Conservation (phyloP, 2,113 vertebrate species). For the Halichoerus grypus region DNA sequence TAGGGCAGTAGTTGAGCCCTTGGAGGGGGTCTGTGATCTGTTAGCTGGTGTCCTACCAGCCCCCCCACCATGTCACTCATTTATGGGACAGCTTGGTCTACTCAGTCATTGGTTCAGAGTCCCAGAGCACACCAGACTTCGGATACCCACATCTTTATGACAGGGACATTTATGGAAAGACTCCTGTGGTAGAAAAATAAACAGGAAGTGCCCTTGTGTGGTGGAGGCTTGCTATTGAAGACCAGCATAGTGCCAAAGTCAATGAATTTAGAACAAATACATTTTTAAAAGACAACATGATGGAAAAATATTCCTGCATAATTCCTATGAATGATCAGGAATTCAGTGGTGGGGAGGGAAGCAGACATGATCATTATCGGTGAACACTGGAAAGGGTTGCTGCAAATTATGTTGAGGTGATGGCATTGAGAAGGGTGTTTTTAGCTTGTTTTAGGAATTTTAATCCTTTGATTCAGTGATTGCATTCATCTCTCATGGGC, state of each 20-base stretch:
- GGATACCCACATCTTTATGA: not conserved
- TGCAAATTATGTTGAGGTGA: not conserved
- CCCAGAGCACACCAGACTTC: fast-evolving
- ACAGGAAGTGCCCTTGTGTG: not conserved
- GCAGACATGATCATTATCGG: fast-evolving
- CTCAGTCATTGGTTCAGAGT: not conserved
- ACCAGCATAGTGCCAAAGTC: not conserved
- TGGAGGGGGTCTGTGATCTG: not conserved
- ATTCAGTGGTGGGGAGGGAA: not conserved
- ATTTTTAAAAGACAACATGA: not conserved
- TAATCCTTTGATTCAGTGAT: not conserved
- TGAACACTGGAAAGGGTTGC: fast-evolving
- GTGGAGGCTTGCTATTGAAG: not conserved
- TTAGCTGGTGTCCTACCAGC: no score
- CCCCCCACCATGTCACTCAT: fast-evolving
- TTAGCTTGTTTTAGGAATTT: not conserved
- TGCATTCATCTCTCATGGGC: not conserved
- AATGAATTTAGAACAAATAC: not conserved
- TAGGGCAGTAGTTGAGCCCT: no score
- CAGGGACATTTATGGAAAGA: not conserved
- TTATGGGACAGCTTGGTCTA: fast-evolving
- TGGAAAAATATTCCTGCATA: not conserved
- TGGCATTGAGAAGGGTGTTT: fast-evolving
- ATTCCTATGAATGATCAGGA: not conserved
- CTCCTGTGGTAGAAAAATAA: not conserved